phyloP scores from a whole-genome alignment of 2,888 invertebrate species.

The Ormyrus nitidulus region DNA sequence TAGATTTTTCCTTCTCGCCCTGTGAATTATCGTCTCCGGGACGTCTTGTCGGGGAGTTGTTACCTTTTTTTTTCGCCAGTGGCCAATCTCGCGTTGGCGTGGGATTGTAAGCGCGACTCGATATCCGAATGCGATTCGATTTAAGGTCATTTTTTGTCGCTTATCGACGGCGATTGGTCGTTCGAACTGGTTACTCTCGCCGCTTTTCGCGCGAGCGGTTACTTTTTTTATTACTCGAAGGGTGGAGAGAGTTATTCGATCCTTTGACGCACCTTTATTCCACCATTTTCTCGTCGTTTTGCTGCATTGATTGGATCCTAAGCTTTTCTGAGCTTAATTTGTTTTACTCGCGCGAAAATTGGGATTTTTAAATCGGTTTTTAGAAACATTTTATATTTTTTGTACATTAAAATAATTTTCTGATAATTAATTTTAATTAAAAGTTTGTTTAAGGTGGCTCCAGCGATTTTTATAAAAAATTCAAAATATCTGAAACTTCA shows the following conservation, averaged over 20 bases:
- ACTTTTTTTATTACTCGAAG: neutral
- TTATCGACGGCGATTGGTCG: slow-evolving; percentile 25
- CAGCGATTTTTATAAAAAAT: no score
- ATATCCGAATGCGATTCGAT: slow-evolving; percentile 34
- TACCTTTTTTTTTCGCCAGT: neutral
- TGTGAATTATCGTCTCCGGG: slow-evolving; percentile 1
- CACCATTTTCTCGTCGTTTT: neutral
- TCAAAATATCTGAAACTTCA: no score
- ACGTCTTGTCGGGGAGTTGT: neutral
- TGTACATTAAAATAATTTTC: no score
- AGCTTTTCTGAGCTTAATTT: neutral
- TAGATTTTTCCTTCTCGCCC: slow-evolving; percentile 23
- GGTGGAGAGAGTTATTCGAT: no score
- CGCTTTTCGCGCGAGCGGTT: neutral
- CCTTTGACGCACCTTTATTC: neutral
- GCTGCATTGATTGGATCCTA: neutral
- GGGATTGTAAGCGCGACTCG: slow-evolving; percentile 44
- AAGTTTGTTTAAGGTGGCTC: no score
- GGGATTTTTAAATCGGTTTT: no score
- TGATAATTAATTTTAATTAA: no score
- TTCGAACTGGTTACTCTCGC: slow-evolving; percentile 6
- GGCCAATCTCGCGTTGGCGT: slow-evolving; percentile 9
- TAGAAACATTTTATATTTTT: no score
- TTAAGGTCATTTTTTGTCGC: slow-evolving; percentile 31
- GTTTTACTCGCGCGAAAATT: no score